Conservation (phyloP, 53 echinoderm and acorn worm genomes). For the Holothuria scabra region DNA sequence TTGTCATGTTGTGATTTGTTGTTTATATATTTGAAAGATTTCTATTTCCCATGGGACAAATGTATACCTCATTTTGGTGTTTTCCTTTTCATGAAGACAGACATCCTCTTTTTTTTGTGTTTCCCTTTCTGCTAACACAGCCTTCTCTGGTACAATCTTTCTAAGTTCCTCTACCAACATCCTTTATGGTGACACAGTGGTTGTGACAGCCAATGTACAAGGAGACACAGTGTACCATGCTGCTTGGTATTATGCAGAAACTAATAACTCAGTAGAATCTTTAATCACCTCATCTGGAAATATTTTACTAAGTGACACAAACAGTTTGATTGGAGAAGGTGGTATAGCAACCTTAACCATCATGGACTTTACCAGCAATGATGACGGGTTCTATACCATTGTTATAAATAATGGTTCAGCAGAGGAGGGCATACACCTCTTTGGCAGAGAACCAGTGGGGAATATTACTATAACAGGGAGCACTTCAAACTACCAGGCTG, state of each 20-base stretch:
- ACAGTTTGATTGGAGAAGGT: not conserved
- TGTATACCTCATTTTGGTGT: too few species aligned
- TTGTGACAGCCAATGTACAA: not conserved
- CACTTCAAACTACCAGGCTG: not conserved
- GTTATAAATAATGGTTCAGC: not conserved
- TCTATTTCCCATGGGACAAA: too few species aligned
- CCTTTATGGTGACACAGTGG: constrained; percentile 2
- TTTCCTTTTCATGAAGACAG: too few species aligned
- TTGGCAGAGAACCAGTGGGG: not conserved
- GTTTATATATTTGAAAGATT: too few species aligned
- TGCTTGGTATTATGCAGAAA: not conserved
- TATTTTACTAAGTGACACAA: not conserved
- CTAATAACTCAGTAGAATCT: not conserved
- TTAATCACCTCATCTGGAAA: not conserved
- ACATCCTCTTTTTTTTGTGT: too few species aligned
- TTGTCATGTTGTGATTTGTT: too few species aligned
- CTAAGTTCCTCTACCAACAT: not conserved
- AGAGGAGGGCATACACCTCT: not conserved
- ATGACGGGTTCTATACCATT: not conserved
- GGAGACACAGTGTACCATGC: too few species aligned
- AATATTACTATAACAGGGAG: not conserved
- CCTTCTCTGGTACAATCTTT: not conserved
- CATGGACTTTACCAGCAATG: not conserved
- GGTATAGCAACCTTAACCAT: constrained; percentile 14
- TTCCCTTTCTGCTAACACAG: not conserved